Percentiles rank a stretch among this genome's conserved stretches.
These are phyloP conservation scores for Oncorhynchus tshawytscha DNA, from an alignment of 2,113 vertebrate species.

Conservation along the genomic window DNA sequence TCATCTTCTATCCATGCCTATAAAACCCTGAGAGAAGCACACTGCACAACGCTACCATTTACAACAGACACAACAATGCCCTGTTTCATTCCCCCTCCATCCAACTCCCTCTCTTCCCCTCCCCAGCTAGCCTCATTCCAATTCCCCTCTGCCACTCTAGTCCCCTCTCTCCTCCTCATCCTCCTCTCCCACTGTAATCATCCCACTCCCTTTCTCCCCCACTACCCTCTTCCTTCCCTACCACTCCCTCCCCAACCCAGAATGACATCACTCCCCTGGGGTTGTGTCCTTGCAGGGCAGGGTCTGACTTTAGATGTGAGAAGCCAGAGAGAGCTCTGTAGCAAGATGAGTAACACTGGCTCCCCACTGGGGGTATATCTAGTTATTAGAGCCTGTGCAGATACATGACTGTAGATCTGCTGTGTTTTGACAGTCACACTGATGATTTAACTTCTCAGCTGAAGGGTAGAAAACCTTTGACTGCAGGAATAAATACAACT, in stretches of 20 bases:
- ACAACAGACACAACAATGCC: background rate
- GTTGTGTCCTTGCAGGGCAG: background rate
- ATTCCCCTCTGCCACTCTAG: background rate
- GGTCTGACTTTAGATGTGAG: background rate
- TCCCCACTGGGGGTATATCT: no score
- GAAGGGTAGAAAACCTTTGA: slow-evolving; percentile 17
- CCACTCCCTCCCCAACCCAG: background rate
- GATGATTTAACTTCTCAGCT: slow-evolving; percentile 12
- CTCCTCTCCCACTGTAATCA: background rate
- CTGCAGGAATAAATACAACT: slow-evolving; percentile 23
- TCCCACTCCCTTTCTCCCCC: background rate
- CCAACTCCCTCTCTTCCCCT: background rate
- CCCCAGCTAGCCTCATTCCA: background rate
- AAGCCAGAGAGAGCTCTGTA: background rate
- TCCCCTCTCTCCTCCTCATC: background rate
- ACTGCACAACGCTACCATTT: background rate
- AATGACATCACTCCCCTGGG: background rate
- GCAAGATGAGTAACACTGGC: no score
- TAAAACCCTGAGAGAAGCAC: background rate
- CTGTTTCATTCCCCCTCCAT: background rate
- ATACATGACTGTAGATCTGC: slow-evolving; percentile 8
- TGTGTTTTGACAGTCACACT: slow-evolving; percentile 7
- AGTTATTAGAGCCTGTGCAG: background rate
- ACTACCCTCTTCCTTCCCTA: background rate
- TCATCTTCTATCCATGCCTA: background rate